Conservation (phyloP, 2,797 vertebrate species). For the Catharus ustulatus region DNA sequence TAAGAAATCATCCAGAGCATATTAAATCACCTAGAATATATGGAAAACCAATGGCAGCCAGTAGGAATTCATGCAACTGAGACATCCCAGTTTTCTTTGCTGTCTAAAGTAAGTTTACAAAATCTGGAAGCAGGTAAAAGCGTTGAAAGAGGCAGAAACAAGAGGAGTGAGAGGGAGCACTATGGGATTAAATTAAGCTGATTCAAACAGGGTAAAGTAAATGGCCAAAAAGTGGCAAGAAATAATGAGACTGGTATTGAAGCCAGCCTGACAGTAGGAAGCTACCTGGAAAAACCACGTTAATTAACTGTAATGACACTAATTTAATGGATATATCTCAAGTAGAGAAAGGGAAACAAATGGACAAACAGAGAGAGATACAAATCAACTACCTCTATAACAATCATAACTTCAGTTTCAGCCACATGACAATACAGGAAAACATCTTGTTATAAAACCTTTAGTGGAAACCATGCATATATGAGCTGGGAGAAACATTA, state of each 20-base stretch:
- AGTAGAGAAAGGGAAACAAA: neutral
- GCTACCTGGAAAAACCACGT: neutral
- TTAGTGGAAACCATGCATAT: neutral
- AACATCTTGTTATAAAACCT: neutral
- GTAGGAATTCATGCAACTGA: neutral
- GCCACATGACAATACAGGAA: neutral
- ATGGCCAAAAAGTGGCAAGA: neutral
- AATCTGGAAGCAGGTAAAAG: neutral
- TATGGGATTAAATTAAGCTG: neutral
- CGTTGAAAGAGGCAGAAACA: neutral
- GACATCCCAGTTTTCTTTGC: neutral
- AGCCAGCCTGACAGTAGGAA: neutral
- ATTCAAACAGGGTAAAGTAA: neutral
- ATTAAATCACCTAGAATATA: neutral
- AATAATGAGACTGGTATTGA: neutral
- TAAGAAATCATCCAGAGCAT: neutral
- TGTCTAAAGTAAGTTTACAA: neutral
- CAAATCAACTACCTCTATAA: neutral
- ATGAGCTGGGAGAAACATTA: neutral
- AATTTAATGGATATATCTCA: neutral
- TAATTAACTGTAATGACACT: neutral
- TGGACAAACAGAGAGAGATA: neutral
- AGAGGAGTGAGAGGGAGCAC: neutral
- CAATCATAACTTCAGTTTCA: neutral
- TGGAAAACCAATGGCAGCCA: neutral